These are phyloP conservation scores for Xestia ashworthii DNA, from an alignment of 2,888 invertebrate genomes.

Conservation along the genomic window DNA sequence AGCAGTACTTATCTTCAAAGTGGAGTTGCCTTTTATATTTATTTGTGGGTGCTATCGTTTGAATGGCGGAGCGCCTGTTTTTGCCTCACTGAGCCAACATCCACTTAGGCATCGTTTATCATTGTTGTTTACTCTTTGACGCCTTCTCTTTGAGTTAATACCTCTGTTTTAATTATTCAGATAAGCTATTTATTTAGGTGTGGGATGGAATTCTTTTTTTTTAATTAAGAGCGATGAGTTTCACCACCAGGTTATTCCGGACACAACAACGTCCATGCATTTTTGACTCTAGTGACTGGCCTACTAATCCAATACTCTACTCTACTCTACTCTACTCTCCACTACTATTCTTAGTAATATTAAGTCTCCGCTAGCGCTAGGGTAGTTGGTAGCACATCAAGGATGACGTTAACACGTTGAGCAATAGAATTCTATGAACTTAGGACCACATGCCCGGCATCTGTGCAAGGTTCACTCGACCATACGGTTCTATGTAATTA, in stretches of 20 bases:
- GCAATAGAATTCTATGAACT: neutral
- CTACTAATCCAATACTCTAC: conserved; percentile 7
- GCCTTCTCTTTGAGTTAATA: conserved; percentile 52
- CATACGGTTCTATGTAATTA: conserved; percentile 17
- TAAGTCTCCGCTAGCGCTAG: neutral
- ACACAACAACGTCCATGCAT: conserved; percentile 3
- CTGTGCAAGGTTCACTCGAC: neutral
- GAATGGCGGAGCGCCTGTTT: conserved; percentile 46
- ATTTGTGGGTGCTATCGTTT: conserved; percentile 50
- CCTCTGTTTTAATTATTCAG: conserved; percentile 46
- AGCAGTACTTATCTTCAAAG: conserved; percentile 57
- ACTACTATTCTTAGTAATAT: too few relatives aligned
- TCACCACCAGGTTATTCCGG: neutral
- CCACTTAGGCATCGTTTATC: conserved; percentile 64
- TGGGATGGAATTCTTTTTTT: conserved; percentile 10
- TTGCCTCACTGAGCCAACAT: conserved; percentile 53
- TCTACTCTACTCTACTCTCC: too few relatives aligned
- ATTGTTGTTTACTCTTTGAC: conserved; percentile 57
- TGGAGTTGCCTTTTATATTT: conserved; percentile 59
- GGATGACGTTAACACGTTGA: neutral
- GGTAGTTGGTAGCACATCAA: neutral
- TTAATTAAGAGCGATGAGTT: neutral
- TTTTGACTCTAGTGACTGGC: neutral
- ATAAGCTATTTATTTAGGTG: conserved; percentile 47
- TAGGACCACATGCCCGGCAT: neutral